Evolutionary conservation across 1,140 invertebrate species (phyloP).

Genomic region (Drosophila mauritiana): DNA sequence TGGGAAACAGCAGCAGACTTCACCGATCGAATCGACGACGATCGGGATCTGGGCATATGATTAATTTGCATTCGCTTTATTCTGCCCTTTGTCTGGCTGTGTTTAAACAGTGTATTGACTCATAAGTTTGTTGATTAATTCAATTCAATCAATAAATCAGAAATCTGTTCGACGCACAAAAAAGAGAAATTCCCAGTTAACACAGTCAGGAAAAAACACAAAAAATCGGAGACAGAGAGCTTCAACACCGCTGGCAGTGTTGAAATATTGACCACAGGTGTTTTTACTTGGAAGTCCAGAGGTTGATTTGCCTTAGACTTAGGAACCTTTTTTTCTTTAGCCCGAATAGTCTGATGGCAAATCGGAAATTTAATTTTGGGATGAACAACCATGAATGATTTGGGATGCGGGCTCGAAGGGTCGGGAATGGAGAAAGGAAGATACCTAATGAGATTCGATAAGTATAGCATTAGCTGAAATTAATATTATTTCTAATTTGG

Average conservation of each 20-base stretch:
- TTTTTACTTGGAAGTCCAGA: constrained; percentile 73
- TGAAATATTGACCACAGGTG: constrained; percentile 84
- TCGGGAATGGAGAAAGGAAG: constrained; percentile 46
- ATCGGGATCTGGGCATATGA: constrained; percentile 69
- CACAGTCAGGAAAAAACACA: constrained; percentile 2
- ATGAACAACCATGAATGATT: constrained; percentile 29
- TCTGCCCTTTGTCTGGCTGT: constrained; percentile 42
- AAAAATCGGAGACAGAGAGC: constrained; percentile 56
- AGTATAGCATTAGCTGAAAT: not conserved
- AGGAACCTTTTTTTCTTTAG: constrained; percentile 20
- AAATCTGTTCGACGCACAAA: constrained; percentile 50
- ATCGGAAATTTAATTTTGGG: constrained; percentile 1
- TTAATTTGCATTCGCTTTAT: constrained; percentile 77
- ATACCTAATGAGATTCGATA: constrained; percentile 15
- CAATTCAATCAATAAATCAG: constrained; percentile 78
- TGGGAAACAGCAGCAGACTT: constrained; percentile 39
- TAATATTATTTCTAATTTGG: too few species aligned
- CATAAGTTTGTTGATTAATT: constrained; percentile 80
- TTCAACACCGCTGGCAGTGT: constrained; percentile 80
- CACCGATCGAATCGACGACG: constrained; percentile 7
- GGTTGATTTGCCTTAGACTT: constrained; percentile 36
- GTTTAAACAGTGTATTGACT: constrained; percentile 79
- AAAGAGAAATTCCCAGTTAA: constrained; percentile 27
- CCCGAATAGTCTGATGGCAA: not conserved
- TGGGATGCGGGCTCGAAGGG: constrained; percentile 51